phyloP scores from a whole-genome alignment of 2,888 invertebrate genomes.

The Dorcus parallelipipedus region DNA sequence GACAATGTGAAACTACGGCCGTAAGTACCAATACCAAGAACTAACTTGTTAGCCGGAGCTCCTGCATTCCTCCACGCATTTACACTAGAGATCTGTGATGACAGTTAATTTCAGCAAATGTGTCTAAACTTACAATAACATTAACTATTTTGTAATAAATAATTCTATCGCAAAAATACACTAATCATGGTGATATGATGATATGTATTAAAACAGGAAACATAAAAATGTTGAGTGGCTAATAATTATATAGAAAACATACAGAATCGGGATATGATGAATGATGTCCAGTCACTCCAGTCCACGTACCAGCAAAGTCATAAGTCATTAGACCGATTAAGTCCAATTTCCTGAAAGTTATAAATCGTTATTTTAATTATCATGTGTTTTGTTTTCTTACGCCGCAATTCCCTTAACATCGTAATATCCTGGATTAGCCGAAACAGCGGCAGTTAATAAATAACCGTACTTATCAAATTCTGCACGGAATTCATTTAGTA shows the following conservation, averaged over 20 bases:
- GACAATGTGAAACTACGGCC: conserved; percentile 63
- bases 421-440: conserved; percentile 52
- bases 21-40: conserved; percentile 67
- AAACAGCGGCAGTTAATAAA: conserved; percentile 59
- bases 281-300: conserved; percentile 61
- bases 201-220: too few species aligned
- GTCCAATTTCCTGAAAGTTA: conserved; percentile 51
- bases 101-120: background rate
- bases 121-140: too few species aligned
- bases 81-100: conserved; percentile 29
- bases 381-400: conserved; percentile 33
- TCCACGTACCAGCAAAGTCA: conserved; percentile 68
- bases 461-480: conserved; percentile 54
- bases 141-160: too few species aligned
- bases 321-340: conserved; percentile 67
- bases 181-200: too few species aligned
- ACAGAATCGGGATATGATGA: conserved; percentile 54
- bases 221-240: too few species aligned
- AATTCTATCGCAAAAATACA: too few species aligned
- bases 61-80: conserved; percentile 55
- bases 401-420: conserved; percentile 56
- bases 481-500: conserved; percentile 54
- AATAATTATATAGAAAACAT: too few species aligned
- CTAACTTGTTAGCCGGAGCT: conserved; percentile 59
- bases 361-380: conserved; percentile 7